A percentile compares a stretch with the other conserved stretches of the same genome.
These are phyloP conservation scores for Lampris megalopsis DNA, from an alignment of 2,113 vertebrate genomes.

Conservation along the genomic window DNA sequence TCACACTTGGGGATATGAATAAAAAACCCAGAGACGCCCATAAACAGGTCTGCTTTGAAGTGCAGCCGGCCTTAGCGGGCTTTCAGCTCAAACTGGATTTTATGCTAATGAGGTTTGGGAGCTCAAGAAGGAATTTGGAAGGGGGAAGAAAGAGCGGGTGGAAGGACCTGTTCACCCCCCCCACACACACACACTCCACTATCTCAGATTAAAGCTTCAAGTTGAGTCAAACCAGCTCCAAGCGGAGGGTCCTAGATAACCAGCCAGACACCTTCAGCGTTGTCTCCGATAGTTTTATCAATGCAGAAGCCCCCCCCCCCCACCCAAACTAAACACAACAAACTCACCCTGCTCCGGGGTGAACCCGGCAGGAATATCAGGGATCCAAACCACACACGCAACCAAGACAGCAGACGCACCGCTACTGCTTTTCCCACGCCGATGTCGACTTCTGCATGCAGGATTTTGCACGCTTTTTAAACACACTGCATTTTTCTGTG, in stretches of 20 bases:
- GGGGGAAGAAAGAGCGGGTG: neutral
- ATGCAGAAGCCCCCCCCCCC: slow-evolving; percentile 29
- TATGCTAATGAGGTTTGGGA: neutral
- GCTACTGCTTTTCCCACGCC: too few relatives aligned
- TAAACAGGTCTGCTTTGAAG: neutral
- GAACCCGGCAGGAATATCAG: neutral
- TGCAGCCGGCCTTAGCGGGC: neutral
- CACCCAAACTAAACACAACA: slow-evolving; percentile 9
- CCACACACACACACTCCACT: neutral
- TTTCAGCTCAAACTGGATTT: neutral
- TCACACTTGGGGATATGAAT: neutral
- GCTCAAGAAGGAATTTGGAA: slow-evolving; percentile 10
- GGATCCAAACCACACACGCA: neutral
- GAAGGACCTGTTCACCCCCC: slow-evolving; percentile 4
- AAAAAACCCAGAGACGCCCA: neutral
- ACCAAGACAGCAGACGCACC: neutral
- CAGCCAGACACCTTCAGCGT: slow-evolving; percentile 64
- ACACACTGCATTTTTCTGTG: too few relatives aligned
- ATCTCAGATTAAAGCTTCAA: slow-evolving; percentile 55
- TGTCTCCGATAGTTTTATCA: slow-evolving; percentile 66
- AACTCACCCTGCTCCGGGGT: slow-evolving; percentile 24
- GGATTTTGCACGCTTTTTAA: too few relatives aligned
- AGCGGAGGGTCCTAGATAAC: slow-evolving; percentile 39
- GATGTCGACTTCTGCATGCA: too few relatives aligned
- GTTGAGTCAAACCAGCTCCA: slow-evolving; percentile 69